These are phyloP conservation scores for Sarcophaga carnaria DNA, from an alignment of 2,888 invertebrate genomes.

Conservation along the genomic window DNA sequence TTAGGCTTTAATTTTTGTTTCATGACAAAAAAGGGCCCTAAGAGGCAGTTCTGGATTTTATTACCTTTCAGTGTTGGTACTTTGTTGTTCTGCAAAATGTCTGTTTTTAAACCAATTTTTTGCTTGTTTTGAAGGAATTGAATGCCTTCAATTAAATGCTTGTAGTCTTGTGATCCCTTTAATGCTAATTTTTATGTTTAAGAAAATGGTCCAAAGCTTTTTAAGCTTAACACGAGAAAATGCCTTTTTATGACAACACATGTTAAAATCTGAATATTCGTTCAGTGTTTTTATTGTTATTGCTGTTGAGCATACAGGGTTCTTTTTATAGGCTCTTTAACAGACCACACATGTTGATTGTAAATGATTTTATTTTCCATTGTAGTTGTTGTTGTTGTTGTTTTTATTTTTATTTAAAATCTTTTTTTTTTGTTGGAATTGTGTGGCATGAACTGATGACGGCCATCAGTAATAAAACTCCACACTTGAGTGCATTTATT, in stretches of 20 bases:
- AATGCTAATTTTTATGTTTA: too few relatives aligned
- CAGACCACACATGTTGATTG: slow-evolving; percentile 64
- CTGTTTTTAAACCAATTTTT: too few relatives aligned
- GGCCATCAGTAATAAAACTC: slow-evolving; percentile 31
- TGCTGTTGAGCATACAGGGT: neutral
- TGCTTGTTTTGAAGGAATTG: too few relatives aligned
- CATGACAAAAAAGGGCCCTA: too few relatives aligned
- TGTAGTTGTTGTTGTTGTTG: neutral
- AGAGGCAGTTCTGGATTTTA: too few relatives aligned
- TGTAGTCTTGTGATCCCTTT: too few relatives aligned
- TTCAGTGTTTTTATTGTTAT: slow-evolving; percentile 8
- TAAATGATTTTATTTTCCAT: slow-evolving; percentile 33
- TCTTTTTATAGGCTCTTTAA: neutral
- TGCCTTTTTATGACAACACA: slow-evolving; percentile 51
- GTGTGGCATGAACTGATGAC: slow-evolving; percentile 9
- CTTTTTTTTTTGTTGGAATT: neutral
- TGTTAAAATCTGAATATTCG: slow-evolving; percentile 57
- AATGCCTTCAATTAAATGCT: too few relatives aligned
- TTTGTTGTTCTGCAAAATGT: too few relatives aligned
- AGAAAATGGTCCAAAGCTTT: too few relatives aligned
- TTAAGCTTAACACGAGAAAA: slow-evolving; percentile 2
- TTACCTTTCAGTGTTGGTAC: too few relatives aligned
- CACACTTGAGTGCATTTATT: slow-evolving; percentile 66
- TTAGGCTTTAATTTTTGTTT: too few relatives aligned
- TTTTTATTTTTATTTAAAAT: neutral